Evolutionary conservation across 92 coral and sea anemone species (phyloP).

Genomic region (Siderastrea siderea): DNA sequence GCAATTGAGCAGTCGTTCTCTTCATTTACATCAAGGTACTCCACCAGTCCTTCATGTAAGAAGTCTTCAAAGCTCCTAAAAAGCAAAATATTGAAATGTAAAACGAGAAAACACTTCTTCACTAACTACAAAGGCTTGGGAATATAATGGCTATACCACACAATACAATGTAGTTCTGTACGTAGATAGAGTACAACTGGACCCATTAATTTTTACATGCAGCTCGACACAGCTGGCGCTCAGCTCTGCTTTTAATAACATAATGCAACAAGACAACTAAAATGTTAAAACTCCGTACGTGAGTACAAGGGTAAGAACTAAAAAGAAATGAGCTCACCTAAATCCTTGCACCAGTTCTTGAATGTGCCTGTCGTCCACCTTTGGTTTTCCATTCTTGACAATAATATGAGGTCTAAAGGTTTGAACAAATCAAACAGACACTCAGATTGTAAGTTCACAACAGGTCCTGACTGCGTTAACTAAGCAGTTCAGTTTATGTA

Average conservation of each 20-base stretch:
- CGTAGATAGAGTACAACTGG: too few relatives aligned
- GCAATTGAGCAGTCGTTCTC: constrained; percentile 97
- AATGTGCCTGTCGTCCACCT: constrained; percentile 89
- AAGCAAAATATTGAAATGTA: neutral
- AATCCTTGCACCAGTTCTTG: constrained; percentile 90
- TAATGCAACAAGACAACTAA: too few relatives aligned
- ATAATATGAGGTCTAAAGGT: constrained; percentile 88
- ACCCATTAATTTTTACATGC: too few relatives aligned
- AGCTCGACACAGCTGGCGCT: too few relatives aligned
- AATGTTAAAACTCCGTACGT: too few relatives aligned
- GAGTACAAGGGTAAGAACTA: neutral
- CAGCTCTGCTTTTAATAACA: too few relatives aligned
- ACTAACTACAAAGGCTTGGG: too few relatives aligned
- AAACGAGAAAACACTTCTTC: neutral
- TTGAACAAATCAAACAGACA: neutral
- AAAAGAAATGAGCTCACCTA: constrained; percentile 62
- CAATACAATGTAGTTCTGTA: too few relatives aligned
- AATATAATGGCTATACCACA: too few relatives aligned
- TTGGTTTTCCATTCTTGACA: constrained; percentile 81
- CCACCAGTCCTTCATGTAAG: constrained; percentile 92
- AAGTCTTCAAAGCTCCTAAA: constrained; percentile 94
- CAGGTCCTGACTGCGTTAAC: neutral
- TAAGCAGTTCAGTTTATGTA: neutral
- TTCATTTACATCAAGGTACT: constrained; percentile 95
- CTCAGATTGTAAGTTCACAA: neutral